phyloP scores from a whole-genome alignment of 2,113 vertebrate genomes.

The Trinectes maculatus region DNA sequence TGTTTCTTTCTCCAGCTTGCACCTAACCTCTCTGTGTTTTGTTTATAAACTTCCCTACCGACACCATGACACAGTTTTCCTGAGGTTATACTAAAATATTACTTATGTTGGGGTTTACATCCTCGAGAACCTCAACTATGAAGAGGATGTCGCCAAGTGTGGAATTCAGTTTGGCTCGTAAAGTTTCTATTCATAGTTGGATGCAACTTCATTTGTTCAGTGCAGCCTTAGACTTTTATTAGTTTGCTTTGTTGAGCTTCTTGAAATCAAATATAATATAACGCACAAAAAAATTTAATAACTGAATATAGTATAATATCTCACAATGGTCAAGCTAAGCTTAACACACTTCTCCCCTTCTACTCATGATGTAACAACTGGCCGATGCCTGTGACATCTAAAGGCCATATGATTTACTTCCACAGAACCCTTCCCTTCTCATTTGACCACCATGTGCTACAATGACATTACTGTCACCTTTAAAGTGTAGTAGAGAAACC shows the following conservation, averaged over 20 bases:
- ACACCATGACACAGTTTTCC: constrained; percentile 59
- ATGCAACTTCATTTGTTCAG: constrained; percentile 4
- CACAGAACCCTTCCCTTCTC: not conserved
- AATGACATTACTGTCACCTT: not conserved
- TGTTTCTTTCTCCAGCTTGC: constrained; percentile 33
- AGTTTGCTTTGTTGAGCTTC: constrained; percentile 4
- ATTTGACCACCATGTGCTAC: constrained; percentile 29
- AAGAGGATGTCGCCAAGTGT: constrained; percentile 53
- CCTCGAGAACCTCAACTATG: constrained; percentile 71
- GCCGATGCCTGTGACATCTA: not conserved
- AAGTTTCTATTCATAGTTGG: constrained; percentile 57
- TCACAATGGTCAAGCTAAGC: not conserved
- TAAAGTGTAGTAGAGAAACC: not conserved
- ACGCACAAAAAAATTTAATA: not conserved
- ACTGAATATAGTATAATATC: not conserved
- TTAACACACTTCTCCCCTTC: not conserved
- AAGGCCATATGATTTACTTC: not conserved
- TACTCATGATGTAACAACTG: not conserved
- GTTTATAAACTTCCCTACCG: constrained; percentile 47
- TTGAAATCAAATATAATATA: not conserved
- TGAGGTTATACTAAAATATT: constrained; percentile 72
- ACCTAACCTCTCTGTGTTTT: constrained; percentile 53
- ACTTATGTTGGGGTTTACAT: constrained; percentile 56
- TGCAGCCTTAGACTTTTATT: not conserved
- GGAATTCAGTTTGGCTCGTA: constrained; percentile 36